These are phyloP conservation scores for Homalodisca vitripennis DNA, from an alignment of 1,140 invertebrate genomes.

Conservation along the genomic window DNA sequence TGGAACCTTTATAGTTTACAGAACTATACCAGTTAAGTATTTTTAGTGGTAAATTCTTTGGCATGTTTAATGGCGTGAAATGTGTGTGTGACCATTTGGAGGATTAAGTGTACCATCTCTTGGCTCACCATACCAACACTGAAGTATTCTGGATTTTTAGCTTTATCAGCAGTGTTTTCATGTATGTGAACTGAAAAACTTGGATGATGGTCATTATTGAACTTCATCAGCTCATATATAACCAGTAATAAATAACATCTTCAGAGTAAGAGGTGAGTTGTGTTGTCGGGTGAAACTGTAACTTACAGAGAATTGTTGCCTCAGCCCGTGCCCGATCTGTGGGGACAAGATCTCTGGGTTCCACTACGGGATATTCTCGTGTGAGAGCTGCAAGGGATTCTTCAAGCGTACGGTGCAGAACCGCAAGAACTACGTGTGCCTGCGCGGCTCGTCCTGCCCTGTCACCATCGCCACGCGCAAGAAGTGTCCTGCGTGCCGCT, in stretches of 20 bases:
- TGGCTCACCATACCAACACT: too few relatives aligned
- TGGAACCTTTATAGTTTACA: too few relatives aligned
- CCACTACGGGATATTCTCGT: conserved; percentile 96
- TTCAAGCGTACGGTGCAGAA: conserved; percentile 98
- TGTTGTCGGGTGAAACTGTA: neutral
- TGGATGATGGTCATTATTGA: too few relatives aligned
- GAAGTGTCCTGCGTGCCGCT: conserved; percentile 96
- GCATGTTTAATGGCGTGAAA: too few relatives aligned
- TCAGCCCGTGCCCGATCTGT: conserved; percentile 90
- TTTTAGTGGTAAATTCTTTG: too few relatives aligned
- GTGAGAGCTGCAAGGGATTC: conserved; percentile 97
- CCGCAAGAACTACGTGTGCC: conserved; percentile 93
- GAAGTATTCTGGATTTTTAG: too few relatives aligned
- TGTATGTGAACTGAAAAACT: too few relatives aligned
- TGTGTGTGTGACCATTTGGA: too few relatives aligned
- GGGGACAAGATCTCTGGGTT: conserved; percentile 94
- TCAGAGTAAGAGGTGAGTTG: neutral
- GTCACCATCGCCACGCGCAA: conserved; percentile 91
- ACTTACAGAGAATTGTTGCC: conserved; percentile 24
- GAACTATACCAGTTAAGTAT: too few relatives aligned
- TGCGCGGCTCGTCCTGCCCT: conserved; percentile 86
- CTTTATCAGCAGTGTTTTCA: too few relatives aligned
- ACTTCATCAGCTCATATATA: too few relatives aligned
- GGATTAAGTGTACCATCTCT: too few relatives aligned
- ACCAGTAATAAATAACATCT: neutral